These are phyloP conservation scores for Amiota communis DNA, from an alignment of 2,888 invertebrate genomes.

Conservation along the genomic window DNA sequence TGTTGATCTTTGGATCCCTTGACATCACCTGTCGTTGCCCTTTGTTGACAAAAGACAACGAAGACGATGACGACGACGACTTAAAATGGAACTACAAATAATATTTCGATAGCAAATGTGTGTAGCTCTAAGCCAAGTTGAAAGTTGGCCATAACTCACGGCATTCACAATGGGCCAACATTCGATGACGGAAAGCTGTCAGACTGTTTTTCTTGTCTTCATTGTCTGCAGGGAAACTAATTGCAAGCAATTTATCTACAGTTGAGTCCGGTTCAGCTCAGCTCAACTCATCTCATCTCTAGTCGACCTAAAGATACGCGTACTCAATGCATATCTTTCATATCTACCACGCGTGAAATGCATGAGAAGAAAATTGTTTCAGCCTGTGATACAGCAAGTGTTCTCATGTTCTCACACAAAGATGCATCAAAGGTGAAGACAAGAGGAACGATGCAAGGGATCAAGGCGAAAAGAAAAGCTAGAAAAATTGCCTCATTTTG, in stretches of 20 bases:
- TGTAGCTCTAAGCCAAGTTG: conserved; percentile 2
- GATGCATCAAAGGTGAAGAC: background rate
- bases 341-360: background rate
- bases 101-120: background rate
- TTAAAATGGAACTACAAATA: background rate
- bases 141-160: conserved; percentile 22
- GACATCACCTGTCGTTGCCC: conserved; percentile 48
- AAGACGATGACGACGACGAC: background rate
- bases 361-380: conserved; percentile 5
- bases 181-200: conserved; percentile 60
- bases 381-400: conserved; percentile 16
- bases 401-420: conserved; percentile 20
- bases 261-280: conserved; percentile 24
- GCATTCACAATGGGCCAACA: conserved; percentile 38
- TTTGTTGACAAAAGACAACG: background rate
- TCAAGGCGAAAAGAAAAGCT: conserved; percentile 27
- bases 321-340: conserved; percentile 7
- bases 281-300: conserved; percentile 39
- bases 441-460: conserved; percentile 4
- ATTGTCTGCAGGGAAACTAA: conserved; percentile 48
- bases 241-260: conserved; percentile 62
- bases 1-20: conserved; percentile 20
- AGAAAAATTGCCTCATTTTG: conserved; percentile 52
- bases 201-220: conserved; percentile 29
- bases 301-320: background rate